Evolutionary conservation across 2,113 vertebrate genomes (phyloP), one percentile per base, ranked within the genome.

Genomic region (Erpornis zantholeuca): DNA sequence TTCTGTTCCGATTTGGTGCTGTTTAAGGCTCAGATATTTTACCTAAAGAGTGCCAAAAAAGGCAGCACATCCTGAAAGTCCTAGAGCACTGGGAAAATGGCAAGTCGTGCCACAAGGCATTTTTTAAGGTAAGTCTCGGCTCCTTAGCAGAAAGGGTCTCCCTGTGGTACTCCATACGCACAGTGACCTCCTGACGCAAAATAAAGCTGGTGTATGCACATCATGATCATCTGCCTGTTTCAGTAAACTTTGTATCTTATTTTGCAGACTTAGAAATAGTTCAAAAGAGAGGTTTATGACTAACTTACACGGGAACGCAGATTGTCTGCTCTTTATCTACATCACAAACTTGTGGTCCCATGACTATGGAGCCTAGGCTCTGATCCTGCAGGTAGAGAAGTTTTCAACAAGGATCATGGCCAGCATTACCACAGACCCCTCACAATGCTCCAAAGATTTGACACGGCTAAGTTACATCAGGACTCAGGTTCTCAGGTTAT

Each of bases 1-100:
- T 11, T 16, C 25, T 2, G 0, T 8, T 22, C 14, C 0, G 5
- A 10, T 4, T 12, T 11, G 19, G 0, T 2, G 12, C 0, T 1
- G 25, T 5, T 24, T 3, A 29, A 40, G 13, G 38, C 33, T 42
- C 29, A 6, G 22, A 6, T 21, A 0, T 25, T 42, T n/a, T 8
- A n/a, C 14, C 70, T 19, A 0, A 25, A 9, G 11, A 0, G 5
- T 5, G 3, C 25, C 13, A 15, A 18, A 17, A 63, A 12, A 9
- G 1, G 15, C 76, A 16, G 25, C 38, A 22, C 9, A 2, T 3
- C 5, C 21, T 3, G 2, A 12, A 76, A 27, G 17, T 7, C 3
- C 2, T 17, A 3, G 6, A 28, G 18, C 7, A 1, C 17, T 17
- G 20, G 9, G 31, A 18, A 57, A 49, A 33, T 0, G 2, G 13